These are phyloP conservation scores for Xylophagus ater DNA, from an alignment of 2,888 invertebrate species.

Conservation along the genomic window DNA sequence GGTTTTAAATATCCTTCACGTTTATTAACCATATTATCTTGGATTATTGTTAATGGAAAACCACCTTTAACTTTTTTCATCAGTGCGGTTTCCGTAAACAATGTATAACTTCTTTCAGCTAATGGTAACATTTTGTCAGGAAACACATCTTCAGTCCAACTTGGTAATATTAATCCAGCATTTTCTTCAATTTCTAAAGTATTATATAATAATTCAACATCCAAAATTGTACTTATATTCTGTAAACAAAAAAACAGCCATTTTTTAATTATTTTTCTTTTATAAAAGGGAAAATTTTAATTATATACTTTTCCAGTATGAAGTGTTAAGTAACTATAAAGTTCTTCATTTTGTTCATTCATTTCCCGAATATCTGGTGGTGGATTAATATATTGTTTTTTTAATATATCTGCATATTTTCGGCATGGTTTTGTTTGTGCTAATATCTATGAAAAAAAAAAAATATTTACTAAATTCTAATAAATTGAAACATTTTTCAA, in stretches of 20 bases:
- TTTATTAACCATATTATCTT: slow-evolving; percentile 48
- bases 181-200: slow-evolving; percentile 56
- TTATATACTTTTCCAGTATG: slow-evolving; percentile 41
- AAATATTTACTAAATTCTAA: background rate
- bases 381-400: slow-evolving; percentile 41
- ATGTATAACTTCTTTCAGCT: slow-evolving; percentile 55
- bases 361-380: slow-evolving; percentile 42
- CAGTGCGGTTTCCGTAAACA: slow-evolving; percentile 57
- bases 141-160: slow-evolving; percentile 60
- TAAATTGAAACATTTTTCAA: slow-evolving; percentile 22
- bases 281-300: background rate
- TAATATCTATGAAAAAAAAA: slow-evolving; percentile 15
- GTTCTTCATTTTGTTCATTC: slow-evolving; percentile 45
- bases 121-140: slow-evolving; percentile 54
- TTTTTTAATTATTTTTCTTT: background rate
- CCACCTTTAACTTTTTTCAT: slow-evolving; percentile 65
- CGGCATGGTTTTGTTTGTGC: slow-evolving; percentile 45
- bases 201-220: slow-evolving; percentile 61
- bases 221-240: slow-evolving; percentile 47
- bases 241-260: slow-evolving; percentile 20
- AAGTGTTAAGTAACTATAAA: slow-evolving; percentile 51
- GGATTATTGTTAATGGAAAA: slow-evolving; percentile 57
- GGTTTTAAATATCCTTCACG: slow-evolving; percentile 37
- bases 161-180: slow-evolving; percentile 55
- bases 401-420: slow-evolving; percentile 42